Percentiles rank a stretch among this genome's conserved stretches.
These are phyloP conservation scores for Rhopalosiphum padi DNA, from an alignment of 1,140 invertebrate genomes.

Conservation along the genomic window DNA sequence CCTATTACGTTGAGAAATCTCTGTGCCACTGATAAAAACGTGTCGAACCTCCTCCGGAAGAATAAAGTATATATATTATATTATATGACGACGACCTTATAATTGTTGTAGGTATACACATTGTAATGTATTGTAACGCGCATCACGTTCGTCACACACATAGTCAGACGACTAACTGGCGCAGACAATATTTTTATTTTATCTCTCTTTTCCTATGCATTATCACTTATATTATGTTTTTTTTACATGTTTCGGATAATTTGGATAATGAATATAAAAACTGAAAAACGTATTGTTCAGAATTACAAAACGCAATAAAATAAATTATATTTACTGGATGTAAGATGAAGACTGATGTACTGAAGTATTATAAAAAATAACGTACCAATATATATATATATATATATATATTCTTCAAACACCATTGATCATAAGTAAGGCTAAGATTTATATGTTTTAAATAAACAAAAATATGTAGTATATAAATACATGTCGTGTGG, in stretches of 20 bases:
- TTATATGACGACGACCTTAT: conserved; percentile 12
- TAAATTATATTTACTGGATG: neutral
- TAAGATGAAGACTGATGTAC: neutral
- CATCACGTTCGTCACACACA: conserved; percentile 1
- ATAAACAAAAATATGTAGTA: no score
- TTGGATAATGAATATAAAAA: neutral
- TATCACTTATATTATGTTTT: neutral
- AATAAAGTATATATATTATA: neutral
- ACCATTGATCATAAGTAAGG: neutral
- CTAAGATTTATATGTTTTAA: neutral
- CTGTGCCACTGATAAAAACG: neutral
- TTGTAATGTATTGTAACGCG: neutral
- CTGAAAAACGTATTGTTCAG: neutral
- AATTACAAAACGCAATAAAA: neutral
- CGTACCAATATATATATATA: neutral
- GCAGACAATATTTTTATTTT: conserved; percentile 7
- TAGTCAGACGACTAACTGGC: neutral
- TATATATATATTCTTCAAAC: neutral
- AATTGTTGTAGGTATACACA: neutral
- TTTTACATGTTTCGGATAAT: neutral
- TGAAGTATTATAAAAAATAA: neutral
- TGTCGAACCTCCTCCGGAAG: neutral
- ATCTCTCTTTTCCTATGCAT: neutral
- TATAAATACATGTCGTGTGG: no score
- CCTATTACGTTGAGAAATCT: neutral